Base-by-base conservation (phyloP, 2,888 invertebrate genomes). In the Sarcophaga variegata region DNA sequence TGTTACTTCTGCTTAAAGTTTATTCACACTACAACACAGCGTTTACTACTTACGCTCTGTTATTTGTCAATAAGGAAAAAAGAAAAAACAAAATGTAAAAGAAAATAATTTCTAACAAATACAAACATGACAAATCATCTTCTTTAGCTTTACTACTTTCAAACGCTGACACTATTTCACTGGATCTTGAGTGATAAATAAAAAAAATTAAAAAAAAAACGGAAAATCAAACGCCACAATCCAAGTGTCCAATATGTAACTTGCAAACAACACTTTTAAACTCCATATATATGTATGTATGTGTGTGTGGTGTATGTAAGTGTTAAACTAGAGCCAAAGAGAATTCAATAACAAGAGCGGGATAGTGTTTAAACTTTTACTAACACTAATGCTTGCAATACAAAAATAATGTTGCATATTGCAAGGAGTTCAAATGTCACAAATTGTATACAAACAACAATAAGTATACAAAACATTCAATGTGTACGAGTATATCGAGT, bases 71-170 rank as follows among this genome's bases (percentile, higher is more conserved):
- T 71, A 74, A 70, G 2, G 37, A 8, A 37, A 10, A 37, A 10
- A 8, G 37, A 37, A 8, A 37, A 5, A 27, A 27, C 3, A 27
- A 4, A 37, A 37, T 10, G 37, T 2, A 66, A 67, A 17, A 47
- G 11, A n/a, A 54, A 54, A 14, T 72, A 37, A 59, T 76, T 84
- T 75, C 20, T 59, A 80, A 84, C 75, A 80, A 80, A 84, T 86
- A 69, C 83, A 78, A 87, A 81, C 81, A 87, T 81, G 87, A 81
- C 81, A 87, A 87, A 84, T 87, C 87, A 84, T 87, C 60, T 78
- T 64, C 74, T 74, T 45, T 12, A 37, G 74, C 27, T 49, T 47
- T 79, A 20, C 49, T 49, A 8, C 45, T 37, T 75, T 6, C 67
- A 76, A 17, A 27, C n/a, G 45, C 10, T 84, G 83, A 80, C 83